Percentiles rank a stretch among this genome's conserved stretches.
These are phyloP conservation scores for Gymnogyps californianus DNA, from an alignment of 2,113 vertebrate genomes.

Conservation along the genomic window DNA sequence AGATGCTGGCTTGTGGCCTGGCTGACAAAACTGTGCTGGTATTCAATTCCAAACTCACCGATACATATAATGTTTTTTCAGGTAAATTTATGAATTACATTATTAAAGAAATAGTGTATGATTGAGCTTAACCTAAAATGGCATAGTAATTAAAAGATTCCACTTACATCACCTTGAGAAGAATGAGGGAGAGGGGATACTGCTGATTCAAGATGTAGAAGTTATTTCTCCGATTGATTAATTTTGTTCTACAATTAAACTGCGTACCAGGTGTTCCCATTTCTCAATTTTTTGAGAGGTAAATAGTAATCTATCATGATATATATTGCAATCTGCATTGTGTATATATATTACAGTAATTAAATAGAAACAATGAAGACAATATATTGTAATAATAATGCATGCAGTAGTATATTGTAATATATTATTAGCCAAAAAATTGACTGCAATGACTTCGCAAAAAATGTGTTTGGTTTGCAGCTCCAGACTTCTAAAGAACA, in stretches of 20 bases:
- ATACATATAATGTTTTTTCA: slow-evolving; percentile 74
- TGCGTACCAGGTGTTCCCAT: background rate
- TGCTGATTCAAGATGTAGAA: background rate
- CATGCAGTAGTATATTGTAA: background rate
- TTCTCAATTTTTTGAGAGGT: background rate
- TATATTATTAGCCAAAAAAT: background rate
- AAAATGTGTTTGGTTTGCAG: background rate
- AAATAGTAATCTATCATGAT: background rate
- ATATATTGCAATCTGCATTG: background rate
- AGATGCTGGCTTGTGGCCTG: slow-evolving; percentile 82
- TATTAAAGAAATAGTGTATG: background rate
- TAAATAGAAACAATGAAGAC: background rate
- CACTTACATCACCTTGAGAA: background rate
- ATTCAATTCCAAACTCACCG: slow-evolving; percentile 73
- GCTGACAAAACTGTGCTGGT: slow-evolving; percentile 78
- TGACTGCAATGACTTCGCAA: background rate
- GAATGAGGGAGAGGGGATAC: background rate
- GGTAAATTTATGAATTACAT: slow-evolving; percentile 66
- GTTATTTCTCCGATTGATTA: background rate
- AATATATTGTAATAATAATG: background rate
- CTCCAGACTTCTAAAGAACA: background rate
- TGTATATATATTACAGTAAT: background rate
- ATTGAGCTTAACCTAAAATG: background rate
- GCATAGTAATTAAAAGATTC: background rate
- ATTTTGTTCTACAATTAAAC: background rate